Evolutionary conservation across 2,888 invertebrate genomes (phyloP).

Genomic region (Halocaridina rubra): DNA sequence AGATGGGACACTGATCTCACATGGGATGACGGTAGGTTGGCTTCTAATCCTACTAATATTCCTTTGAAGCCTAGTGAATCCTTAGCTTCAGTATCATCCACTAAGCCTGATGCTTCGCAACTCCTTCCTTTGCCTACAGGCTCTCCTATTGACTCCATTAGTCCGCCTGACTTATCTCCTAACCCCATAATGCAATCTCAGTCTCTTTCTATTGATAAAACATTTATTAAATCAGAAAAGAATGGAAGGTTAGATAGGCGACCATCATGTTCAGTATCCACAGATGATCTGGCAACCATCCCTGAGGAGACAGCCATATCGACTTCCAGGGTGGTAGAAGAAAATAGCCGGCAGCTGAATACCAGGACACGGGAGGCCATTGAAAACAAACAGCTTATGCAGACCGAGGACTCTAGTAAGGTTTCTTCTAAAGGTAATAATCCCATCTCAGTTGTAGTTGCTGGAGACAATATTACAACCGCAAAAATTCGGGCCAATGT

Average conservation of each 20-base stretch:
- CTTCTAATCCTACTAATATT: conserved; percentile 28
- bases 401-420: not conserved
- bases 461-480: conserved; percentile 12
- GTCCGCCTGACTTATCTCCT: conserved; percentile 25
- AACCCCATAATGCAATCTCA: conserved; percentile 39
- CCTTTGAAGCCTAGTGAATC: conserved; percentile 39
- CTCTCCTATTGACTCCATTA: conserved; percentile 10
- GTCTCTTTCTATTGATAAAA: conserved; percentile 18
- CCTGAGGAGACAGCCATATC: conserved; percentile 20
- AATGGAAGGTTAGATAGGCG: conserved; percentile 53
- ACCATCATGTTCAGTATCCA: conserved; percentile 45
- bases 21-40: conserved; percentile 54
- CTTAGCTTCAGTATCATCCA: conserved; percentile 18
- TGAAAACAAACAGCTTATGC: not conserved
- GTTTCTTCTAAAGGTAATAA: not conserved
- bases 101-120: conserved; percentile 28
- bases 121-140: conserved; percentile 21
- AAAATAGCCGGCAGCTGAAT: conserved; percentile 10
- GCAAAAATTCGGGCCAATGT: conserved; percentile 49
- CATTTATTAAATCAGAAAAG: conserved; percentile 32
- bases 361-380: not conserved
- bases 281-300: conserved; percentile 49
- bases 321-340: conserved; percentile 24
- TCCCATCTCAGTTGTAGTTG: no score
- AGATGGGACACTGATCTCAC: conserved; percentile 45